Base-by-base conservation (phyloP, 2,113 vertebrate genomes). In the Cichladusa arquata region DNA sequence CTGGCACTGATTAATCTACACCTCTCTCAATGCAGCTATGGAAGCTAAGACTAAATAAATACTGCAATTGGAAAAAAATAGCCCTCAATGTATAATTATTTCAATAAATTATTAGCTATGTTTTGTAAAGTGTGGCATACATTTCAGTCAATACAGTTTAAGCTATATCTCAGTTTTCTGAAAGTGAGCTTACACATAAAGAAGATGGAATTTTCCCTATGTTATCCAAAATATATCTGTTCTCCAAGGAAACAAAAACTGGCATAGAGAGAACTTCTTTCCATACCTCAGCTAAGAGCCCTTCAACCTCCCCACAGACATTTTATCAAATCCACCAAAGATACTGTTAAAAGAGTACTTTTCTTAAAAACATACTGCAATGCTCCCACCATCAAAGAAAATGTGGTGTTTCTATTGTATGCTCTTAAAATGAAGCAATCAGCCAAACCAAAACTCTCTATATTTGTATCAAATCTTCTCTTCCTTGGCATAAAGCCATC, bases 221-320 rank as follows among this genome's bases (percentile, higher is more conserved):
- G 22, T 88, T 90, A 78, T 78, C 72, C 76, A 88, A 88, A 95
- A 81, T 76, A 82, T 22, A 48, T 42, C 18, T 83, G n/a, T 81
- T 93, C 82, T 96, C 93, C 72, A 92, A 95, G 76, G 94, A 90
- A 94, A 95, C 82, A 90, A 84, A 81, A 94, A 25, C n/a, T 76
- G 90, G 44, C 83, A 51, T 42, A 74, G 67, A 81, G 74, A 66
- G 53, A n/a, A 11, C 44, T 91, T 42, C 66, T 94, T 94, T 88
- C 69, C 31, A 17, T 88, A 64, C 29, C 40, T 93, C 54, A 60
- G 26, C 58, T 80, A 73, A 73, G 38, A 95, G 29, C 17, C 54
- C 23, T 72, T 47, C 33, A 82, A 31, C 25, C 36, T 89, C 17
- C 50, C 33, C 31, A 51, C 48, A 78, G 51, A 48, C 5, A 20